phyloP scores from a whole-genome alignment of 2,888 invertebrate species.

The Conomelus anceps region DNA sequence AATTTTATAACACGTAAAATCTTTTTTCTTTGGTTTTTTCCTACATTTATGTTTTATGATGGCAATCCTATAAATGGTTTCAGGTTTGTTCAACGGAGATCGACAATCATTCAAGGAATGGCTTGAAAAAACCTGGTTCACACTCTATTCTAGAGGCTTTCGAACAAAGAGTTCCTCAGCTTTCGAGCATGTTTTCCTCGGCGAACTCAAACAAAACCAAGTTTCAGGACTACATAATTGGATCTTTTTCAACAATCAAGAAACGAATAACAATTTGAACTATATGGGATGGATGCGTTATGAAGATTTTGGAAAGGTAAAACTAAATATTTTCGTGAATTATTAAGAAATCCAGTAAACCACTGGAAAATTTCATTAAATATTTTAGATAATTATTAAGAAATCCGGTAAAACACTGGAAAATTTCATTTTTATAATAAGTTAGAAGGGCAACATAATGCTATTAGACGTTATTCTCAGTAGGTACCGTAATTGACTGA shows the following conservation, averaged over 20 bases:
- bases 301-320: constrained; percentile 38
- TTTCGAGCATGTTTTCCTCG: constrained; percentile 56
- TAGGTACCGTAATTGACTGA: too few species aligned
- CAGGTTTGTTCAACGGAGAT: constrained; percentile 27
- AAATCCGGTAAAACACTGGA: too few species aligned
- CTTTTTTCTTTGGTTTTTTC: too few species aligned
- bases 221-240: constrained; percentile 54
- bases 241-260: constrained; percentile 49
- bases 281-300: constrained; percentile 42
- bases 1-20: too few species aligned
- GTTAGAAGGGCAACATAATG: too few species aligned
- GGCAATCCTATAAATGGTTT: too few species aligned
- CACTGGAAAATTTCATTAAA: too few species aligned
- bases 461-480: too few species aligned
- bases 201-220: constrained; percentile 48
- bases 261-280: constrained; percentile 42
- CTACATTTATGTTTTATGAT: too few species aligned
- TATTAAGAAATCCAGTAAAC: too few species aligned
- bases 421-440: too few species aligned
- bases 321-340: constrained; percentile 23
- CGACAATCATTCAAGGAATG: constrained; percentile 34
- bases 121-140: constrained; percentile 40
- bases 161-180: constrained; percentile 48
- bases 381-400: too few species aligned
- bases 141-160: constrained; percentile 44